phyloP scores from a whole-genome alignment of 2,113 vertebrate genomes.

The Sylvietta virens region DNA sequence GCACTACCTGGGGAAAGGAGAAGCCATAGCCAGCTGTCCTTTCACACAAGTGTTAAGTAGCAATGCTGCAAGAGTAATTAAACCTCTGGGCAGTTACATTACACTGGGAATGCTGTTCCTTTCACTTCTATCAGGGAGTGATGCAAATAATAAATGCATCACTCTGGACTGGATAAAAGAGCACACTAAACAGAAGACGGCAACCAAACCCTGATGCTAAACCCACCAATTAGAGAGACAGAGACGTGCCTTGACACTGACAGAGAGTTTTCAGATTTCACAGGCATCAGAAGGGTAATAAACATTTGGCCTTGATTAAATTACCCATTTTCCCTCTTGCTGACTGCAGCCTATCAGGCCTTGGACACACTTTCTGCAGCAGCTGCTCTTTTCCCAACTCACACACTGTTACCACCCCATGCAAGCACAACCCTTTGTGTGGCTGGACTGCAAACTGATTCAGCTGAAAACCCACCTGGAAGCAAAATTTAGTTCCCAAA shows the following conservation, averaged over 20 bases:
- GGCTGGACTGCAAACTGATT: background rate
- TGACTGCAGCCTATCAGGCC: background rate
- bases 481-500: background rate
- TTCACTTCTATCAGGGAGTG: rapidly evolving
- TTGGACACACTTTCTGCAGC: background rate
- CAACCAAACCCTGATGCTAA: background rate
- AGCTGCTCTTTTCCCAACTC: background rate
- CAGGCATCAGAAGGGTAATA: constrained; percentile 13
- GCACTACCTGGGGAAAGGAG: background rate
- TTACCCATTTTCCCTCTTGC: background rate
- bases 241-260: background rate
- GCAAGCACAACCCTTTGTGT: background rate
- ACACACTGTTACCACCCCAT: background rate
- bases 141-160: background rate
- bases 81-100: background rate
- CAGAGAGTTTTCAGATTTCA: background rate
- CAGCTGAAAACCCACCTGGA: background rate
- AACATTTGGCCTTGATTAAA: constrained; percentile 16
- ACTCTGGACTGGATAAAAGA: background rate
- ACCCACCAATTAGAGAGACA: background rate
- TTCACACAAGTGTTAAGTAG: background rate
- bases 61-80: background rate
- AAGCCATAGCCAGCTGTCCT: background rate
- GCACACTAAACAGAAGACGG: background rate
- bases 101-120: background rate